Conservation (phyloP, 2,888 invertebrate species). For the Pilophorus perplexus region DNA sequence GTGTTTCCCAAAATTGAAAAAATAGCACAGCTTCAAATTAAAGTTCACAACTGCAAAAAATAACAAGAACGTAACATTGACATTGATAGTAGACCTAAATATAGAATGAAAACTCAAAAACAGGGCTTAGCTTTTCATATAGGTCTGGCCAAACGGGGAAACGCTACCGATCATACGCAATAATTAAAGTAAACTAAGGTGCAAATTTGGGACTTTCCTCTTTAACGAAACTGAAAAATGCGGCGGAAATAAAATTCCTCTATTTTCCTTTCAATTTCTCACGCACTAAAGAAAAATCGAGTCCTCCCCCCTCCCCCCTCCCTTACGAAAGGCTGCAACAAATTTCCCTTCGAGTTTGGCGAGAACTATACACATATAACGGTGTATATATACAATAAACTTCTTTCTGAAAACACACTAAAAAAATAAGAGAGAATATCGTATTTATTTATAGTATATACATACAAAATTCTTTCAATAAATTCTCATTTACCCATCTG, state of each 20-base stretch:
- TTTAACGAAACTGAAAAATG: too few species aligned
- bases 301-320: conserved; percentile 6
- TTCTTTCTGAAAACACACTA: conserved; percentile 43
- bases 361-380: conserved; percentile 42
- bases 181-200: too few species aligned
- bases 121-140: too few species aligned
- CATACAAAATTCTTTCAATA: conserved; percentile 44
- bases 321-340: conserved; percentile 1
- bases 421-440: conserved; percentile 47
- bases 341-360: conserved; percentile 18
- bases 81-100: too few species aligned
- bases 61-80: too few species aligned
- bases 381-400: conserved; percentile 43
- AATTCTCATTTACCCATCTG: conserved; percentile 43
- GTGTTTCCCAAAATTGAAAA: too few species aligned
- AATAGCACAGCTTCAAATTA: too few species aligned
- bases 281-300: background rate
- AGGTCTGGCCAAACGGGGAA: conserved; percentile 26
- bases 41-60: too few species aligned
- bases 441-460: conserved; percentile 46
- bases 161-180: too few species aligned
- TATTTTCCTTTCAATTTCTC: background rate
- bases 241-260: background rate
- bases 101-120: too few species aligned
- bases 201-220: too few species aligned